Evolutionary conservation across 2,888 invertebrate species (phyloP).

Genomic region (Caenorhabditis sp.): DNA sequence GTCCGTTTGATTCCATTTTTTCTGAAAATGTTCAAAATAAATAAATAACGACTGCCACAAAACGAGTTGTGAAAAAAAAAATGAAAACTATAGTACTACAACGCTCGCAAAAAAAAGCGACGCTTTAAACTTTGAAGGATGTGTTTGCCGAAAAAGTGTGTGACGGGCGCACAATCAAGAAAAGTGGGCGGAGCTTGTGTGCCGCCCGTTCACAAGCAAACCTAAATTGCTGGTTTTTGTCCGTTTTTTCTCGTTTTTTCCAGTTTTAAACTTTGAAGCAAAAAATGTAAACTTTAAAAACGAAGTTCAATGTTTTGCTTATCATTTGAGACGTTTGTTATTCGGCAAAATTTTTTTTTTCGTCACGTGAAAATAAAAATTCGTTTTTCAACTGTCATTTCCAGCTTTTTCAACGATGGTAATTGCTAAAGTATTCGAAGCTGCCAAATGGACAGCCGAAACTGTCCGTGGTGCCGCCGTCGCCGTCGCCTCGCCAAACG

Average conservation of each 20-base stretch:
- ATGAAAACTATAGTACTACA: conserved; percentile 3
- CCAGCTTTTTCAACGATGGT: conserved; percentile 52
- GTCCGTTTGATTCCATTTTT: conserved; percentile 37
- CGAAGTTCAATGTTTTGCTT: too few relatives aligned
- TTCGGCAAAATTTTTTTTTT: too few relatives aligned
- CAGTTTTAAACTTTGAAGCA: background rate
- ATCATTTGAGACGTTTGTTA: too few relatives aligned
- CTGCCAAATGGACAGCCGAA: conserved; percentile 63
- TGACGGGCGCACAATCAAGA: conserved; percentile 3
- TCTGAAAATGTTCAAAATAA: conserved; percentile 6
- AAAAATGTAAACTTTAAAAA: too few relatives aligned
- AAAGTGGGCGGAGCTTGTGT: conserved; percentile 18
- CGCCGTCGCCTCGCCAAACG: conserved; percentile 59
- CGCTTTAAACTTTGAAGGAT: background rate
- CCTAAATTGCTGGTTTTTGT: background rate
- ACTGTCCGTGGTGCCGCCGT: conserved; percentile 60
- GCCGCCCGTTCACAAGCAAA: conserved; percentile 24
- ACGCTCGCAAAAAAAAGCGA: background rate
- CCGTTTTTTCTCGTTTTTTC: background rate
- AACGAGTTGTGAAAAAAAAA: background rate
- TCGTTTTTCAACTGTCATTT: background rate
- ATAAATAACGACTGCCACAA: conserved; percentile 3
- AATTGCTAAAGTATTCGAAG: conserved; percentile 58
- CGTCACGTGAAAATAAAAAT: background rate
- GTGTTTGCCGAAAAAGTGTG: conserved; percentile 1